Conservation (phyloP, 2,888 invertebrate species). For the Odontomyia ornata region DNA sequence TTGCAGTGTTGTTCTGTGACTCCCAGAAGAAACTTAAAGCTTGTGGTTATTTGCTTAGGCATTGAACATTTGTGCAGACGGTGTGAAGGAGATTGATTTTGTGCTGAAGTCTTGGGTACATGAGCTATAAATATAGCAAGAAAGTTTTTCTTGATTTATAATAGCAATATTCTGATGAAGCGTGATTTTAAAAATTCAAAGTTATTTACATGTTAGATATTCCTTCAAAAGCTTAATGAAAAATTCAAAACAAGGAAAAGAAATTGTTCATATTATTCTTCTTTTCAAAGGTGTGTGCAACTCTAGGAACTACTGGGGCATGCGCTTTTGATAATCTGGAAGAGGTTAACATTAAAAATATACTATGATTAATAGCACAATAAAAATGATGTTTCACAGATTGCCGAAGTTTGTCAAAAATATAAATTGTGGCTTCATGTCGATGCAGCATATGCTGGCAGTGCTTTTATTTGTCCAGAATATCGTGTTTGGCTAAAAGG, state of each 20-base stretch:
- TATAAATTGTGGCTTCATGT: conserved; percentile 95
- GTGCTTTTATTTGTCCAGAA: conserved; percentile 95
- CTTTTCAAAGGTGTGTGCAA: conserved; percentile 83
- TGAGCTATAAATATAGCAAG: no score
- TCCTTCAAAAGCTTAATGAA: no score
- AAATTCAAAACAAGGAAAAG: no score
- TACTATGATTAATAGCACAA: not conserved
- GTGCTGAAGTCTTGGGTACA: no score
- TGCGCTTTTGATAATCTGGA: conserved; percentile 94
- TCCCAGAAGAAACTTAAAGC: conserved; percentile 43
- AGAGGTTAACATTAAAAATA: conserved; percentile 55
- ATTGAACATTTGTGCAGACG: no score
- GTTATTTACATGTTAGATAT: no score
- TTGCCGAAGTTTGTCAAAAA: conserved; percentile 73
- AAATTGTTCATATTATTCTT: no score
- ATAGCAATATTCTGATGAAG: no score
- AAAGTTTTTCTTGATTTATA: no score
- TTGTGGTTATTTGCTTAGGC: not conserved
- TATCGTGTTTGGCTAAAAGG: conserved; percentile 90
- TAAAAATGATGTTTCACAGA: conserved; percentile 53
- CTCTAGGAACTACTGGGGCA: conserved; percentile 95
- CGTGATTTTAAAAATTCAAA: no score
- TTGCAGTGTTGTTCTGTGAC: conserved; percentile 42
- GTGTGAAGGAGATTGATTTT: no score
- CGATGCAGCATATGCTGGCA: conserved; percentile 98